These are phyloP conservation scores for Achatina immaculata DNA, from an alignment of 1,140 invertebrate genomes.

Conservation along the genomic window DNA sequence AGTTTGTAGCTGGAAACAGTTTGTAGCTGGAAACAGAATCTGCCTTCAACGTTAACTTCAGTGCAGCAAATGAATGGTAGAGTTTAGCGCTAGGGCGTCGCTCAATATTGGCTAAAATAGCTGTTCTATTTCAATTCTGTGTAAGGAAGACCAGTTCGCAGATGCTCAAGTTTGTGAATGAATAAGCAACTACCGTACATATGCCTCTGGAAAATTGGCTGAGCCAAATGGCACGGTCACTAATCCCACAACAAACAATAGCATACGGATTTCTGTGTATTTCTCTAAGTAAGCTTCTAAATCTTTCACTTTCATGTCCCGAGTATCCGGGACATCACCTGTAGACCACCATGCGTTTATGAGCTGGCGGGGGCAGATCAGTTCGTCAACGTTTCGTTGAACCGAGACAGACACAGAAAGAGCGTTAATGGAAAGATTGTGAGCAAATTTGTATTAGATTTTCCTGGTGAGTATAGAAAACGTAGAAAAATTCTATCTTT, in stretches of 20 bases:
- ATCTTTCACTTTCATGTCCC: constrained; percentile 7
- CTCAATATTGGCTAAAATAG: too few species aligned
- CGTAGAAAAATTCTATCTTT: too few species aligned
- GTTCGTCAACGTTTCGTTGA: neutral
- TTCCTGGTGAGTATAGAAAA: neutral
- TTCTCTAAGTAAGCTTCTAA: neutral
- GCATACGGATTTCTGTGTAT: neutral
- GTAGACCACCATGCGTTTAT: neutral
- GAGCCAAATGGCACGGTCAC: neutral
- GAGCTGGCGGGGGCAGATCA: neutral
- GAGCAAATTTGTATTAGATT: neutral
- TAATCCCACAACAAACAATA: neutral
- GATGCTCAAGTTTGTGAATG: too few species aligned
- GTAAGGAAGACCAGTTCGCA: too few species aligned
- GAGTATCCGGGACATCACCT: neutral
- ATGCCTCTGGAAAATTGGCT: neutral
- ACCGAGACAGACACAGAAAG: neutral
- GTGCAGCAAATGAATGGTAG: too few species aligned
- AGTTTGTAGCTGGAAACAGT: too few species aligned
- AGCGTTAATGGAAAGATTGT: constrained; percentile 14
- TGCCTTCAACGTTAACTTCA: too few species aligned
- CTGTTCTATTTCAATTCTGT: too few species aligned
- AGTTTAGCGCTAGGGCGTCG: too few species aligned
- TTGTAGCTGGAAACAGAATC: too few species aligned
- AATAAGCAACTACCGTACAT: too few species aligned